A percentile compares a stretch with the other conserved stretches of the same genome.
phyloP scores from a whole-genome alignment of 2,888 invertebrate species.

The Cheilosia urbana region DNA sequence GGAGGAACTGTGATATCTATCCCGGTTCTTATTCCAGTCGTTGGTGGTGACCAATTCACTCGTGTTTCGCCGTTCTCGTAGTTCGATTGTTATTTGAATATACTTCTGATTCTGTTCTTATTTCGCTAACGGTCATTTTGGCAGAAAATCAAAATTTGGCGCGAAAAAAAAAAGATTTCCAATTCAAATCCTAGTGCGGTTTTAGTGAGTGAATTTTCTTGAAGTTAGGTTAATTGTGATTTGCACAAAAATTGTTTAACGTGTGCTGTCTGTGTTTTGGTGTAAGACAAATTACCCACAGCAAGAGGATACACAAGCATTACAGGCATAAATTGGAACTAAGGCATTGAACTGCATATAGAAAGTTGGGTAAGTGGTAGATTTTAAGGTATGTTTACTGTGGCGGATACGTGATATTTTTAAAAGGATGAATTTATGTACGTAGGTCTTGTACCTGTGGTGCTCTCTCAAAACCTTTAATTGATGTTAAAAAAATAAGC shows the following conservation, averaged over 20 bases:
- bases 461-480: no score
- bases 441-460: no score
- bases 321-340: background rate
- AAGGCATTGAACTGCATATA: background rate
- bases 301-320: background rate
- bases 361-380: slow-evolving; percentile 37
- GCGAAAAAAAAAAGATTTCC: slow-evolving; percentile 7
- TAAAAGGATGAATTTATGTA: no score
- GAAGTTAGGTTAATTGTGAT: background rate
- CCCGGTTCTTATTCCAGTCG: slow-evolving; percentile 64
- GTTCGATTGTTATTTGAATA: slow-evolving; percentile 35
- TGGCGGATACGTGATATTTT: background rate
- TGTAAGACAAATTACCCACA: background rate
- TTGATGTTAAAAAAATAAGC: no score
- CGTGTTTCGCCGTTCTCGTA: slow-evolving; percentile 45
- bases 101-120: slow-evolving; percentile 3
- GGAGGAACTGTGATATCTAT: slow-evolving; percentile 43
- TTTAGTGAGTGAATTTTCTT: background rate
- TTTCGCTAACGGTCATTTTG: background rate
- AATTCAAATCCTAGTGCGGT: no score
- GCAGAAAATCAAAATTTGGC: slow-evolving; percentile 1
- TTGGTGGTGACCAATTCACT: slow-evolving; percentile 55
- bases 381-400: background rate
- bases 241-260: background rate
- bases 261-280: background rate